These are phyloP conservation scores for Saxidomus purpurata DNA, from an alignment of 1,140 invertebrate genomes.

Conservation along the genomic window DNA sequence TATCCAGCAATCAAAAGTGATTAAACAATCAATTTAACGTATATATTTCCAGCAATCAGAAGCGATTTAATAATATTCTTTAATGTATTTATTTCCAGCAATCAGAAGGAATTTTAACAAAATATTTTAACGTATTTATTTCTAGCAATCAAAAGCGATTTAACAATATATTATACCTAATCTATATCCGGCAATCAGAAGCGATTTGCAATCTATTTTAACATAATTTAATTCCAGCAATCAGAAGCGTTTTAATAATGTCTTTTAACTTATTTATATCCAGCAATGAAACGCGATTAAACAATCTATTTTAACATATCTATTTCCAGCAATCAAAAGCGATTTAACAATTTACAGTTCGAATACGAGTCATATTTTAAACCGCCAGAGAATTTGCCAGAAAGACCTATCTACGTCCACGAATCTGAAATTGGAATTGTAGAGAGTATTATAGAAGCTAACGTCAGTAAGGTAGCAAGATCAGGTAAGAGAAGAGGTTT, in stretches of 20 bases:
- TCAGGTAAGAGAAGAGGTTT: neutral
- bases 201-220: too few relatives aligned
- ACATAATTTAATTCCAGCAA: too few relatives aligned
- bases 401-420: slow-evolving; percentile 32
- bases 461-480: slow-evolving; percentile 18
- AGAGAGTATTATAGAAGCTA: neutral
- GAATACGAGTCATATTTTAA: slow-evolving; percentile 5
- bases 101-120: neutral
- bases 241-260: too few relatives aligned
- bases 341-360: slow-evolving; percentile 45
- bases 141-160: too few relatives aligned
- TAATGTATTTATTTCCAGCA: too few relatives aligned
- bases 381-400: slow-evolving; percentile 4
- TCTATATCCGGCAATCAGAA: too few relatives aligned
- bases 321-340: slow-evolving; percentile 37
- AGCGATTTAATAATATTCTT: too few relatives aligned
- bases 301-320: neutral
- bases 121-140: neutral
- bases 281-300: neutral
- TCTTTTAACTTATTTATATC: too few relatives aligned
- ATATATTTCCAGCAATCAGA: too few relatives aligned
- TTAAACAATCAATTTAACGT: too few relatives aligned
- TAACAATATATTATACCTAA: too few relatives aligned
- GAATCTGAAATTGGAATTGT: slow-evolving; percentile 25
- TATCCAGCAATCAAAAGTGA: too few relatives aligned